A percentile compares a stretch with the other conserved stretches of the same genome.
Conservation (phyloP, 35 echinoderm and acorn worm genomes). For the Lytechinus variegatus region DNA sequence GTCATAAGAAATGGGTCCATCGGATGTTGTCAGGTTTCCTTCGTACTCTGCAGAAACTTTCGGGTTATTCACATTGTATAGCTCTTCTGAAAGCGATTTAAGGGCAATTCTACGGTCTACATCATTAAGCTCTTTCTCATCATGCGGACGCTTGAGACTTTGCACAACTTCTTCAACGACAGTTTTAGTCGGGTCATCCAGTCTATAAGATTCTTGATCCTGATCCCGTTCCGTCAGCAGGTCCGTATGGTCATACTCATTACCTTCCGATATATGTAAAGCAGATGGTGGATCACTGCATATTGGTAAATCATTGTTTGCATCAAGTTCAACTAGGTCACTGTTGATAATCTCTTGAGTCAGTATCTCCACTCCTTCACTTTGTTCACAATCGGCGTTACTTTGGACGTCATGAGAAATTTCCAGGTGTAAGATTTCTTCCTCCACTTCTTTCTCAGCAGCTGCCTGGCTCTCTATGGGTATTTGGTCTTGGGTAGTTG, state of each 20-base stretch:
- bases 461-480: neutral
- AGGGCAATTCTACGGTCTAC: neutral
- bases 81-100: neutral
- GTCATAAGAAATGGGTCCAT: neutral
- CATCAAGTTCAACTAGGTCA: neutral
- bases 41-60: neutral
- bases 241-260: neutral
- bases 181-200: neutral
- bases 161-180: neutral
- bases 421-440: neutral
- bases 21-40: neutral
- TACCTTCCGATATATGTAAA: neutral
- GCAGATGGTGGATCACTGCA: neutral
- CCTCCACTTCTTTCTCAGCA: neutral
- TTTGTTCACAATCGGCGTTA: neutral
- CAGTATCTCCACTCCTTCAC: neutral
- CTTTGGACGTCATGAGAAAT: neutral
- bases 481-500: neutral
- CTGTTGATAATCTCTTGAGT: neutral
- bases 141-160: neutral
- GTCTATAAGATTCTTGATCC: neutral
- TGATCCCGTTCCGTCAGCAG: neutral
- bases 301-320: neutral
- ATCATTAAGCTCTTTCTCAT: neutral
- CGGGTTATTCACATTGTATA: neutral